Conservation (phyloP, 2,888 invertebrate species). For the Sialis fuliginosa region DNA sequence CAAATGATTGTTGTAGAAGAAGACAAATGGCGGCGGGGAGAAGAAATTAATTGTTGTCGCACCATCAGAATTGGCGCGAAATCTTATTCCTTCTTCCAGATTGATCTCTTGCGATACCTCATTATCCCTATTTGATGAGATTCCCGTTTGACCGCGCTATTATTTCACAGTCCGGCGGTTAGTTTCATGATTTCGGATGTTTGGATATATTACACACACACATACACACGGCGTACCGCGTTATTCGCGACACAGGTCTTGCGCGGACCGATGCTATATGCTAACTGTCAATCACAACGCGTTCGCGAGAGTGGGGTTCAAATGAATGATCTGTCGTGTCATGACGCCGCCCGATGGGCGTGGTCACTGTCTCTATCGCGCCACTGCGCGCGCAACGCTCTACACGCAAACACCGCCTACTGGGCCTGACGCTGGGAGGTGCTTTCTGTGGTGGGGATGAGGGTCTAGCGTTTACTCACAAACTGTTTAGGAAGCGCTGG, state of each 20-base stretch:
- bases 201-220: slow-evolving; percentile 10
- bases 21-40: too few species aligned
- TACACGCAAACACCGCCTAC: slow-evolving; percentile 15
- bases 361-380: slow-evolving; percentile 1
- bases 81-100: too few species aligned
- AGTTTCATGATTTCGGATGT: neutral
- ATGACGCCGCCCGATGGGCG: slow-evolving; percentile 19
- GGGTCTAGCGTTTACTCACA: too few species aligned
- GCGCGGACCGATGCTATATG: slow-evolving; percentile 46
- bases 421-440: slow-evolving; percentile 5
- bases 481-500: too few species aligned
- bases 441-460: too few species aligned
- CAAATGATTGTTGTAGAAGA: too few species aligned
- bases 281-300: slow-evolving; percentile 45
- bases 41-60: too few species aligned
- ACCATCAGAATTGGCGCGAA: too few species aligned
- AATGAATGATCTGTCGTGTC: slow-evolving; percentile 28
- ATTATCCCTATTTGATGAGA: too few species aligned
- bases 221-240: neutral
- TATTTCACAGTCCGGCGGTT: too few species aligned
- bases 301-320: slow-evolving; percentile 33
- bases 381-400: slow-evolving; percentile 32
- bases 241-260: slow-evolving; percentile 27
- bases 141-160: too few species aligned
- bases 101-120: too few species aligned